These are phyloP conservation scores for Crotalus horridus DNA, from an alignment of 2,113 vertebrate genomes.

Conservation along the genomic window DNA sequence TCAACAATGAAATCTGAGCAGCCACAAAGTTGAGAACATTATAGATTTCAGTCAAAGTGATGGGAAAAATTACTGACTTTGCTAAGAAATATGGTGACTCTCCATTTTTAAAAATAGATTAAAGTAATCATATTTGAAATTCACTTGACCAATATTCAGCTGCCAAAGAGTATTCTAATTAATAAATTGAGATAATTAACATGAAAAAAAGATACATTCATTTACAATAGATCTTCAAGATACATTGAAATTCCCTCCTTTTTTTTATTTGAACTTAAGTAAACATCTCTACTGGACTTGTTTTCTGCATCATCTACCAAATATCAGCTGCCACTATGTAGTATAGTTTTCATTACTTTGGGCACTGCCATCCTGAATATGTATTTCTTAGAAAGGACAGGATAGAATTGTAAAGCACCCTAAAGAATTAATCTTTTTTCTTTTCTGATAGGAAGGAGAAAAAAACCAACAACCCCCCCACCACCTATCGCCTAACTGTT, in stretches of 20 bases:
- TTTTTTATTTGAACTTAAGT: background rate
- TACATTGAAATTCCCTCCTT: background rate
- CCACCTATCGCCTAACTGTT: background rate
- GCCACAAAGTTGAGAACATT: background rate
- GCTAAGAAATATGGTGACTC: background rate
- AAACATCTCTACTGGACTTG: background rate
- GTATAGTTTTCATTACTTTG: background rate
- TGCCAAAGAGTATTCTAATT: background rate
- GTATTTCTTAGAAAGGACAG: background rate
- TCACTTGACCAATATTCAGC: background rate
- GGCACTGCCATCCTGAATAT: background rate
- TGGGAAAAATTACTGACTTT: background rate
- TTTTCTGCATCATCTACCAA: background rate
- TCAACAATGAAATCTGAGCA: background rate
- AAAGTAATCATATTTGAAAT: background rate
- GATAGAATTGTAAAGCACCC: background rate
- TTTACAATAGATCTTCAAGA: background rate
- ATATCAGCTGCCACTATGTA: background rate
- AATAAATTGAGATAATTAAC: background rate
- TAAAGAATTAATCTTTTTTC: background rate
- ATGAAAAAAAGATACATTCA: background rate
- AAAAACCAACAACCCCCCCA: background rate
- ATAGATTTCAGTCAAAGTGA: background rate
- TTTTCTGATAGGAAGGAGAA: background rate
- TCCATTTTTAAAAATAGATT: background rate